Percentiles rank a stretch among this genome's conserved stretches.
phyloP scores from a whole-genome alignment of 2,113 vertebrate species.

The Pelusios castaneus region DNA sequence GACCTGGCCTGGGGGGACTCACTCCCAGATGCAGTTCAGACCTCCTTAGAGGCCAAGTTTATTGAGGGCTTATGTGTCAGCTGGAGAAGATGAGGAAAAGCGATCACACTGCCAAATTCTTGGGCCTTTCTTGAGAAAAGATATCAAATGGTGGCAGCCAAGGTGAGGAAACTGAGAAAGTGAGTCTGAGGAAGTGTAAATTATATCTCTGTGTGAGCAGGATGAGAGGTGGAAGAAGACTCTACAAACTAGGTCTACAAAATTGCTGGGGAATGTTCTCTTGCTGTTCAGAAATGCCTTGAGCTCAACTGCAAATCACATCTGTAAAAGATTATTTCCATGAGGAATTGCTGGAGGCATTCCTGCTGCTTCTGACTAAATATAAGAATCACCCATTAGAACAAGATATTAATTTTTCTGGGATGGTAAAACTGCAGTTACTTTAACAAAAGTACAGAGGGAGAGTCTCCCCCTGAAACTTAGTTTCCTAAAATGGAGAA shows the following conservation, averaged over 20 bases:
- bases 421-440: background rate
- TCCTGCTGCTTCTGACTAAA: background rate
- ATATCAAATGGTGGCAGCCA: background rate
- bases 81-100: background rate
- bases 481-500: constrained; percentile 40
- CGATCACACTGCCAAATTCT: background rate
- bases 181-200: background rate
- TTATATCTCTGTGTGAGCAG: background rate
- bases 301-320: background rate
- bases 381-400: background rate
- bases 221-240: background rate
- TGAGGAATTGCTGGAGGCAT: background rate
- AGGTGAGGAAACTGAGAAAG: rapidly evolving
- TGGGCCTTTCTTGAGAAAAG: rapidly evolving
- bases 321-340: background rate
- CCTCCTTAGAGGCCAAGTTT: background rate
- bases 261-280: background rate
- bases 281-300: background rate
- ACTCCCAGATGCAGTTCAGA: background rate
- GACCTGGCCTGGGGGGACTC: background rate
- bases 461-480: constrained; percentile 41
- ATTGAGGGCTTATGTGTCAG: rapidly evolving
- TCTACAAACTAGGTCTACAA: background rate
- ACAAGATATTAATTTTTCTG: constrained; percentile 21
- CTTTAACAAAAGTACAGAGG: constrained; percentile 21